Evolutionary conservation across 2,888 invertebrate genomes (phyloP).

Genomic region (Formica aserva): DNA sequence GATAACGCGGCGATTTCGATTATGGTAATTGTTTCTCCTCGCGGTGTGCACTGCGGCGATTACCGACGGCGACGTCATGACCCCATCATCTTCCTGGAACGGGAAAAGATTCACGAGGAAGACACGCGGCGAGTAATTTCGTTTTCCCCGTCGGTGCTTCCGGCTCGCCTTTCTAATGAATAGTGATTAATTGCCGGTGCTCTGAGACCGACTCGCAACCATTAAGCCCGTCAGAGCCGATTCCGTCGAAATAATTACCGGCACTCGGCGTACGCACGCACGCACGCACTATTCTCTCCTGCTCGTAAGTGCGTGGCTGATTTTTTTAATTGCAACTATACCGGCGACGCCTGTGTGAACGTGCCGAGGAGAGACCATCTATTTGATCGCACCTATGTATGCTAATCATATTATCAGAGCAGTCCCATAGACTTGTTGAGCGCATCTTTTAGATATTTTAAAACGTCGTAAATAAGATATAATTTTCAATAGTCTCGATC

Average conservation of each 20-base stretch:
- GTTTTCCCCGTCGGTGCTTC: conserved; percentile 76
- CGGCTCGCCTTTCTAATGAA: conserved; percentile 78
- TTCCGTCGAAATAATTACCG: conserved; percentile 81
- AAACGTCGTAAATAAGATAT: not conserved
- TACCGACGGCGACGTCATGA: conserved; percentile 49
- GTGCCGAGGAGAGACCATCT: conserved; percentile 9
- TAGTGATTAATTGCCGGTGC: conserved; percentile 80
- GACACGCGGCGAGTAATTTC: conserved; percentile 75
- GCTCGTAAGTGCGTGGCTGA: conserved; percentile 69
- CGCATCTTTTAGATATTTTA: not conserved
- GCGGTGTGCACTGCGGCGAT: conserved; percentile 14
- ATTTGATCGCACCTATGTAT: conserved; percentile 12
- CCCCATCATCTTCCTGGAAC: conserved; percentile 57
- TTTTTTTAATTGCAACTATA: conserved; percentile 75
- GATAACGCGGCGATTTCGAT: conserved; percentile 43
- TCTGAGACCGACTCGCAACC: conserved; percentile 79
- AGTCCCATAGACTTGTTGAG: not conserved
- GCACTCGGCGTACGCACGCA: conserved; percentile 65
- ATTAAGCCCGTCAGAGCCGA: conserved; percentile 79
- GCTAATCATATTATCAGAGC: not conserved
- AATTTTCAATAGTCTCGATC: not conserved
- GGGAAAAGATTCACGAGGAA: conserved; percentile 63
- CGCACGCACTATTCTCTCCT: conserved; percentile 65
- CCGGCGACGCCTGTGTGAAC: conserved; percentile 57
- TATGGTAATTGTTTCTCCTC: conserved; percentile 39